Evolutionary conservation across 2,113 vertebrate species (phyloP), one percentile per base, ranked within the genome.

Genomic region (Pteruthius melanotis): DNA sequence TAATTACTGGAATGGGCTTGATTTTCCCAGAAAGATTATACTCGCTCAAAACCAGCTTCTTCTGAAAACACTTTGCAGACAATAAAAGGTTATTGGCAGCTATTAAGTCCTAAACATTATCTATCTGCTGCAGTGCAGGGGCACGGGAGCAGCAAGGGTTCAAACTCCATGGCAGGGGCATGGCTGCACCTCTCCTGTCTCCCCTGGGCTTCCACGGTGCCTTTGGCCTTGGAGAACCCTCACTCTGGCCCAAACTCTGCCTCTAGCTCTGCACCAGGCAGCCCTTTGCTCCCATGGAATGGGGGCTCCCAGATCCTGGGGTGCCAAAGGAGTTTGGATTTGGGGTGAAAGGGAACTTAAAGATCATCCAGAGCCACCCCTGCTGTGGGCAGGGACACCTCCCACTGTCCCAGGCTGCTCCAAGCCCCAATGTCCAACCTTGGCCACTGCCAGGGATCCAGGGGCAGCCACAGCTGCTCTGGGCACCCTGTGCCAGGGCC

Each of bases 191-290:
- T 80, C 57, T 69, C 11, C 5, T 2, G 3, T 11, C 9, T 83
- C 3, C 31, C 23, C 15, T 0, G 1, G 53, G 20, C 20, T 80
- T 3, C 3, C 22, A 23, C 0, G 0, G 24, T 1, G 1, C 23
- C 15, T 85, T 65, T 3, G 8, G 40, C 45, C 2, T 0, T 4
- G 18, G 23, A 23, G 10, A 9, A 68, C 6, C 26, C 42, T 84
- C 8, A 3, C 17, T n/a, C 11, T 66, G 42, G 22, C 47, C 52
- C 47, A 78, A 9, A 15, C 9, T 74, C n/a, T 1, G 3, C 1
- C 42, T 71, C 53, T 35, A 72, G 44, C 9, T 19, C 15, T 14
- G 15, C 45, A 44, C n/a, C 56, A 69, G 24, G 26, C 13, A 61
- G 31, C 21, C 5, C 49, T 64, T 39, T 44, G n/a, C n/a, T 83